A percentile compares a stretch with the other conserved stretches of the same genome.
Evolutionary conservation across 2,797 vertebrate genomes (phyloP).

Genomic region (Gambusia yucatana): DNA sequence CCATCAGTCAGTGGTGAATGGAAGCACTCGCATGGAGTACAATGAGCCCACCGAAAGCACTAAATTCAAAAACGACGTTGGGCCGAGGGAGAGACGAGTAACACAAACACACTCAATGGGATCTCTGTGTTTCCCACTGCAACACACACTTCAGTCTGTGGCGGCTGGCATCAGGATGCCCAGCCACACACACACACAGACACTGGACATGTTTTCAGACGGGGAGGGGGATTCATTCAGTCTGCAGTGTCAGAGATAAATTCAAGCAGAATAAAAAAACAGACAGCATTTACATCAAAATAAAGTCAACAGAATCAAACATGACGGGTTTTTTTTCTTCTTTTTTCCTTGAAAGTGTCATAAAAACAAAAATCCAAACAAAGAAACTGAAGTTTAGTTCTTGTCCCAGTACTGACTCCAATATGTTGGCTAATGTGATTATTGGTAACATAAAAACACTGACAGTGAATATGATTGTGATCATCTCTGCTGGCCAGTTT

Average conservation of each 20-base stretch:
- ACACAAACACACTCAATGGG: constrained; percentile 33
- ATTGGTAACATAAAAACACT: neutral
- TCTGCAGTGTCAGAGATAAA: constrained; percentile 37
- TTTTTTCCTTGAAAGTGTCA: neutral
- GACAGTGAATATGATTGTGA: neutral
- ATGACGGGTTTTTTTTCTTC: neutral
- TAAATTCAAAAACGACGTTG: constrained; percentile 41
- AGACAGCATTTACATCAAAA: constrained; percentile 2
- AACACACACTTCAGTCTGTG: constrained; percentile 10
- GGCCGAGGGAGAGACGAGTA: constrained; percentile 24
- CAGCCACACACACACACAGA: constrained; percentile 18
- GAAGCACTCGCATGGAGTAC: constrained; percentile 64
- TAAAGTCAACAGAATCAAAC: constrained; percentile 22
- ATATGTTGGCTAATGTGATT: neutral
- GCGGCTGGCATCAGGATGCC: constrained; percentile 34
- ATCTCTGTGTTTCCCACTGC: constrained; percentile 37
- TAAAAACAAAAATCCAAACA: neutral
- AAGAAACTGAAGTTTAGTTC: constrained; percentile 17
- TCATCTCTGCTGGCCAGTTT: neutral
- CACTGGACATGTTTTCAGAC: constrained; percentile 47
- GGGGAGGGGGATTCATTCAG: constrained; percentile 22
- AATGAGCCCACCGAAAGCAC: constrained; percentile 46
- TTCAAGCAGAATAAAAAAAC: constrained; percentile 13
- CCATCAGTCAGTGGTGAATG: constrained; percentile 60
- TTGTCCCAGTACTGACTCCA: neutral